Evolutionary conservation across 2,797 vertebrate species (phyloP), one percentile per base, ranked within the genome.

Genomic region (Malacoctenus gilli): DNA sequence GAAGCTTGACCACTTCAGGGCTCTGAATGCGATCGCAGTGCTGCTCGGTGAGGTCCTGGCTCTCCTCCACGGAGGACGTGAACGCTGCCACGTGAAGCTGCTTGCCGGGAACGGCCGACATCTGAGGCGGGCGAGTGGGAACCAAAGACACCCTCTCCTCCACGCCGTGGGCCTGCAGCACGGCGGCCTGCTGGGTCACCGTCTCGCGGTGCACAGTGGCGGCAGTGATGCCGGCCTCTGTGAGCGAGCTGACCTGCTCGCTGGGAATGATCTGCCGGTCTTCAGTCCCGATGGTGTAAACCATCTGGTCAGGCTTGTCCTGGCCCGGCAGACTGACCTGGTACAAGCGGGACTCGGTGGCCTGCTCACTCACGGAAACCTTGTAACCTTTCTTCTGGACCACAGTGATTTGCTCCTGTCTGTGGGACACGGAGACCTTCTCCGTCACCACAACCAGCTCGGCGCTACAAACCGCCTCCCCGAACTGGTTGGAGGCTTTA

Each of bases 211-310:
- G 89, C 41, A 92, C 1, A 0, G 85, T 88, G 44, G 92, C 92
- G 36, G 91, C 86, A 48, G 92, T 89, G 57, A 92, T 75, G 20
- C 88, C 79, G 1, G 91, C 49, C 47, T 92, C 88, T 25, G 72
- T 73, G 1, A 94, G 68, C 2, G 85, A 71, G 21, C 72, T 85
- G 18, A 90, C 91, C 44, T 92, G 90, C 66, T 94, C 92, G 66
- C 91, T 92, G 16, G 82, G 83, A 41, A 91, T 78, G 4, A 87
- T 84, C 69, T 92, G 90, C n/a, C 85, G 82, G 55, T 90, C 92
- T 75, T 94, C 92, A 3, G 87, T 93, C 31, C 92, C 92, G 12
- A 93, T 93, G 22, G 93, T 95, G 67, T 93, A 93, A 52, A 93
- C 85, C 89, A 92, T 91, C 70, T 92, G 88, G 59, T 85, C 89